phyloP scores from a whole-genome alignment of 2,888 invertebrate genomes.

The Tinea trinotella region DNA sequence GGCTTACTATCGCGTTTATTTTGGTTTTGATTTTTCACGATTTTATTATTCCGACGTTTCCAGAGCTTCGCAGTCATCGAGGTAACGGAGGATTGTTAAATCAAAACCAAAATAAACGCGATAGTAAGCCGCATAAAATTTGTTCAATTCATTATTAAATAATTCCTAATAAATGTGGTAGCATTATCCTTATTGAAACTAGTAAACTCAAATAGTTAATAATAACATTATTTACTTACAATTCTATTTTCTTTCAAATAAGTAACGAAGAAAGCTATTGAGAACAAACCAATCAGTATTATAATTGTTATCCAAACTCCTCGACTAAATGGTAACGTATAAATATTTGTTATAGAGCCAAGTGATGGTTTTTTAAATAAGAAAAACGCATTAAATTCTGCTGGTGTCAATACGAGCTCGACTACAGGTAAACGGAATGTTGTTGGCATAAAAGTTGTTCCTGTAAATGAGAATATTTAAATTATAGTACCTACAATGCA shows the following conservation, averaged over 20 bases:
- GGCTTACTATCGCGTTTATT: too few species aligned
- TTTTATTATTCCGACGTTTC: too few species aligned
- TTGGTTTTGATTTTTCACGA: too few species aligned
- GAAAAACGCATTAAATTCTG: slow-evolving; percentile 21
- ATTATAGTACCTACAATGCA: neutral
- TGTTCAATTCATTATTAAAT: too few species aligned
- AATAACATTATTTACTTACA: neutral
- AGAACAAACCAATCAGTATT: neutral
- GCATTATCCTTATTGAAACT: too few species aligned
- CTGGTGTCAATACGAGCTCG: slow-evolving; percentile 21
- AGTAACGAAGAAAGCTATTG: neutral
- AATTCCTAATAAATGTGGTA: too few species aligned
- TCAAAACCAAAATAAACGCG: too few species aligned
- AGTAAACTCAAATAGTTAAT: too few species aligned
- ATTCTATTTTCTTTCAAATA: neutral
- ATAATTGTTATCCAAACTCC: slow-evolving; percentile 22
- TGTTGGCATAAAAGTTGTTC: slow-evolving; percentile 21
- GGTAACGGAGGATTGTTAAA: too few species aligned
- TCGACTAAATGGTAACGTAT: slow-evolving; percentile 23
- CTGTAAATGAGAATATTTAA: slow-evolving; percentile 15
- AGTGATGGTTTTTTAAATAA: slow-evolving; percentile 25
- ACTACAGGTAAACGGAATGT: slow-evolving; percentile 26
- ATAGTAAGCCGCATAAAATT: too few species aligned
- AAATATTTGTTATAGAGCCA: slow-evolving; percentile 25
- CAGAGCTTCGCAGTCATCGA: too few species aligned